Percentiles rank a stretch among this genome's conserved stretches.
These are phyloP conservation scores for Crocidura indochinensis DNA, from an alignment of 2,797 vertebrate genomes.

Conservation along the genomic window DNA sequence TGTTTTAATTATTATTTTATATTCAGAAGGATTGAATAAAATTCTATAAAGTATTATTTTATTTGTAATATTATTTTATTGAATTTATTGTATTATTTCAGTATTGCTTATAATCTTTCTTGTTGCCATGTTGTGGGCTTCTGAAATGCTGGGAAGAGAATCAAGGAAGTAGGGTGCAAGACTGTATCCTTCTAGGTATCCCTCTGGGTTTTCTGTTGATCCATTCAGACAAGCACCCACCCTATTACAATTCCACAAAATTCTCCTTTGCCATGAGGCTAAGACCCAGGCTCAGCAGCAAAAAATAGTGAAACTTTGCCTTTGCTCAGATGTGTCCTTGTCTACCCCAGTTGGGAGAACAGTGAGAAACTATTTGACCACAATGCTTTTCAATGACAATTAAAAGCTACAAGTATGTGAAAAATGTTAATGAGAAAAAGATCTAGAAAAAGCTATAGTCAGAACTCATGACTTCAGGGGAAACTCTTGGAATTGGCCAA, in stretches of 20 bases:
- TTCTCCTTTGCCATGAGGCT: background rate
- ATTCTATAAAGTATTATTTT: background rate
- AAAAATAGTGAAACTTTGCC: background rate
- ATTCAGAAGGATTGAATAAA: background rate
- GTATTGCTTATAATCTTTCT: too few species aligned
- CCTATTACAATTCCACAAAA: background rate
- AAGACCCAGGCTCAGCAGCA: rapidly evolving
- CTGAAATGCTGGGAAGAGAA: too few species aligned
- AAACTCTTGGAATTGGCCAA: background rate
- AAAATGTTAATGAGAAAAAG: constrained; percentile 29
- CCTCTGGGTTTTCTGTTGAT: background rate
- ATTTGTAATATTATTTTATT: too few species aligned
- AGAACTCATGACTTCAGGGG: constrained; percentile 15
- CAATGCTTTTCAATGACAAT: background rate
- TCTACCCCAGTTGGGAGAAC: background rate
- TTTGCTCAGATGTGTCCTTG: background rate
- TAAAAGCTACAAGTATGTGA: background rate
- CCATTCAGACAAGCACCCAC: rapidly evolving
- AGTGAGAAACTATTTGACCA: background rate
- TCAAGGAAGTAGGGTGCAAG: too few species aligned
- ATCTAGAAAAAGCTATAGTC: constrained; percentile 35
- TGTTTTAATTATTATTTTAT: background rate
- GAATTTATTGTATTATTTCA: too few species aligned
- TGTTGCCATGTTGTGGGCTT: background rate
- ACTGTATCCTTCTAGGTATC: too few species aligned